These are phyloP conservation scores for Saimiri boliviensis DNA, from an alignment of 2,113 vertebrate species.

Conservation along the genomic window DNA sequence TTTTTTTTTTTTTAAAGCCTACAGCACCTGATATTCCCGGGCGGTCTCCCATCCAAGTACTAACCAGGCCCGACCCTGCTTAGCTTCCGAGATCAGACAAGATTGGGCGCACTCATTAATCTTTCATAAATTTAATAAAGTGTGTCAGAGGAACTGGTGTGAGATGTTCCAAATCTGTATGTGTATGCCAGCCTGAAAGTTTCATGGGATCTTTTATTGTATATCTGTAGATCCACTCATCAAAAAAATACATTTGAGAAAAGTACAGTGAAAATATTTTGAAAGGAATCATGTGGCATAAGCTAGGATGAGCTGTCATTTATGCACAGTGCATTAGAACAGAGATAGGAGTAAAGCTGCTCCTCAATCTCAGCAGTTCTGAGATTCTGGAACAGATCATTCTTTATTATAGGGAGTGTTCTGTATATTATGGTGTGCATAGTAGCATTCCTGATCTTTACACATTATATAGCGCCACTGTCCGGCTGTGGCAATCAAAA, in stretches of 20 bases:
- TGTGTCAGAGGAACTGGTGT: background rate
- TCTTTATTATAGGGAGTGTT: background rate
- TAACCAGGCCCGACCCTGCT: too few relatives aligned
- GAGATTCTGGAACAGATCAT: background rate
- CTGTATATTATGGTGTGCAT: accelerated
- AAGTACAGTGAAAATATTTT: background rate
- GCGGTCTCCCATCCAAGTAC: too few relatives aligned
- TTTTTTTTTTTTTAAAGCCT: too few relatives aligned
- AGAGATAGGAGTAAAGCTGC: background rate
- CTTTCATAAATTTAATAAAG: background rate
- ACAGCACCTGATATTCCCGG: too few relatives aligned
- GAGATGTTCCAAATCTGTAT: background rate
- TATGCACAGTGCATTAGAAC: background rate
- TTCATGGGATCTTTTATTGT: background rate
- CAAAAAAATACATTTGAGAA: background rate
- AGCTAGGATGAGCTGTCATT: background rate
- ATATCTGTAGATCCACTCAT: background rate
- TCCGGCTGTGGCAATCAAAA: background rate
- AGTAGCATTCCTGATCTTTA: background rate
- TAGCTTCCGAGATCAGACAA: too few relatives aligned
- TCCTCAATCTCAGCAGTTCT: background rate
- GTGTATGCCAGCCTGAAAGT: background rate
- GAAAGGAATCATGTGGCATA: background rate
- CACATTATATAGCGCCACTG: background rate
- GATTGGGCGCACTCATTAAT: background rate